Percentiles rank a stretch among this genome's conserved stretches.
Conservation (phyloP, 1,140 invertebrate genomes). For the Aporrectodea caliginosa region DNA sequence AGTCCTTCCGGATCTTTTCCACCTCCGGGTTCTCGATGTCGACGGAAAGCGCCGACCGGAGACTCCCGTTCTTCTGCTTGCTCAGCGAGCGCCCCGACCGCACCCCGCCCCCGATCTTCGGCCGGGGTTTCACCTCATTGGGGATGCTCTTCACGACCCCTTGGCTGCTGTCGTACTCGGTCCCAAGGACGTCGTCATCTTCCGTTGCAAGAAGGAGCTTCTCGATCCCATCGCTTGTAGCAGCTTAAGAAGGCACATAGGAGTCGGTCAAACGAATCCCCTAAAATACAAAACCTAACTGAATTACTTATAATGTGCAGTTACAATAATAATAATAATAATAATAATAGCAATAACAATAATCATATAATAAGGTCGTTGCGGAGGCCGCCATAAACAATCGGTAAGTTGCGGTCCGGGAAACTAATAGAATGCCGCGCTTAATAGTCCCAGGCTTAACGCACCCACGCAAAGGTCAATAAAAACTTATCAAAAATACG, state of each 20-base stretch:
- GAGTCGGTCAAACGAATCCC: background rate
- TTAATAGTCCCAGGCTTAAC: background rate
- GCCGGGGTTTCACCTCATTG: slow-evolving; percentile 53
- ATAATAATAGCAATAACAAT: background rate
- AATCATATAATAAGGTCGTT: too few species aligned
- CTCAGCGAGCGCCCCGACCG: slow-evolving; percentile 44
- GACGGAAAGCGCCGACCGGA: slow-evolving; percentile 50
- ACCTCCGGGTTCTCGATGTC: slow-evolving; percentile 51
- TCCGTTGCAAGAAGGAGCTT: slow-evolving; percentile 48
- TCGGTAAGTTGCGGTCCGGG: too few species aligned
- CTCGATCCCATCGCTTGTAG: slow-evolving; percentile 45
- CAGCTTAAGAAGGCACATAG: background rate
- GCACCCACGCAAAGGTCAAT: background rate
- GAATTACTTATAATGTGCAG: background rate
- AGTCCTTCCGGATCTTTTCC: slow-evolving; percentile 51
- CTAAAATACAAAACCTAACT: background rate
- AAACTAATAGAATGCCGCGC: background rate
- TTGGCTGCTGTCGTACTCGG: slow-evolving; percentile 46
- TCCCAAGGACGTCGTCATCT: slow-evolving; percentile 52
- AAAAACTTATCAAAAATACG: too few species aligned
- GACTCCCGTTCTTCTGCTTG: slow-evolving; percentile 39
- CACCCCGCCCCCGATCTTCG: slow-evolving; percentile 41
- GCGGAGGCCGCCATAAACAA: too few species aligned
- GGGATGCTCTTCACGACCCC: slow-evolving; percentile 53
- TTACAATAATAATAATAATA: background rate